Evolutionary conservation across 1,140 invertebrate genomes (phyloP), one percentile per base, ranked within the genome.

Genomic region (Araneus ventricosus): DNA sequence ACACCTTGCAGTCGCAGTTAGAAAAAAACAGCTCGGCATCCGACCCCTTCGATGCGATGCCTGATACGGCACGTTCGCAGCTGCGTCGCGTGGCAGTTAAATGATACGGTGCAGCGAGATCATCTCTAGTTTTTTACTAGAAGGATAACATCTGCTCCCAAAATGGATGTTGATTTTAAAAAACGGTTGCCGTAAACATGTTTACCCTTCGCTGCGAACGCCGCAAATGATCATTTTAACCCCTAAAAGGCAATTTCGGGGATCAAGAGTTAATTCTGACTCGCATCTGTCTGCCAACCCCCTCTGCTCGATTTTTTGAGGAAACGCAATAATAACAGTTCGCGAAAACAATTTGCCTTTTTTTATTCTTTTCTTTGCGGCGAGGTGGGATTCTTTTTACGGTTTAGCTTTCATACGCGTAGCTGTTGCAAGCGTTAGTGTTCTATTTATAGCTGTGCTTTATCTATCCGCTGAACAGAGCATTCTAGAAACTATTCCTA

Each of bases 121-220:
- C 17, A 22, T 8, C 24, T 3, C 17, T 17, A 75, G 30, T 75
- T 75, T 75, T 75, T 75, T 20, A 75, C 30, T 5, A 37, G 30
- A 37, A 37, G 70, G 30, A 75, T 34, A 75, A 75, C 70, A 75
- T 75, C 70, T 75, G 70, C 41, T 52, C n/a, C 39, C 39, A 27
- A 82, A 52, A 52, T 41, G n/a, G 27, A n/a, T 82, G 80, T 82
- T 41, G 80, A 52, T 82, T 82, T 82, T 82, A 82, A 82, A 82
- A 82, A 86, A 86, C 57, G 84, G 27, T 86, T 27, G 30, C 30
- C 4, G 84, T 86, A 86, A 86, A 86, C 84, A 86, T 86, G 84
- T 86, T 86, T 86, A 86, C 84, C 84, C 52, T 86, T 86, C 52
- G 57, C 2, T 22, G 52, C 22, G 17, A 41, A 45, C 80, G 41